A percentile compares a stretch with the other conserved stretches of the same genome.
Conservation (phyloP, 2,888 invertebrate genomes). For the Drosophila birchii region DNA sequence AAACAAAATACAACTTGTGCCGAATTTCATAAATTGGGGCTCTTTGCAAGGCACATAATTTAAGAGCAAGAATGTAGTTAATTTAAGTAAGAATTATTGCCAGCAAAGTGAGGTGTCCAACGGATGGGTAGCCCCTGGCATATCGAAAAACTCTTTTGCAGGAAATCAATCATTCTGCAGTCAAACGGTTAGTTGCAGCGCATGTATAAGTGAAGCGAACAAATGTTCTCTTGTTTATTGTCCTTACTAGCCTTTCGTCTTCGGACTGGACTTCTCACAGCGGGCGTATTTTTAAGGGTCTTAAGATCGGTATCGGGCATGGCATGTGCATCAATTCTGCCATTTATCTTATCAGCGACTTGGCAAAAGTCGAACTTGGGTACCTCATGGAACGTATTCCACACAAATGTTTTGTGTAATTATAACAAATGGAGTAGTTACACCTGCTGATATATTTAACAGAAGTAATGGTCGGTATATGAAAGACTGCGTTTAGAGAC, state of each 20-base stretch:
- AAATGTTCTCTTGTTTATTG: slow-evolving; percentile 37
- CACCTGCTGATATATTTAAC: slow-evolving; percentile 59
- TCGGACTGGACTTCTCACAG: slow-evolving; percentile 46
- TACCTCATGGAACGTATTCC: slow-evolving; percentile 45
- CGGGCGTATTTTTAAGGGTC: slow-evolving; percentile 47
- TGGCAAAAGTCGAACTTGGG: slow-evolving; percentile 57
- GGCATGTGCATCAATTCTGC: slow-evolving; percentile 62
- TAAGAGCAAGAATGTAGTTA: no score
- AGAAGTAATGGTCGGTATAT: slow-evolving; percentile 28
- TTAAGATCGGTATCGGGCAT: slow-evolving; percentile 50
- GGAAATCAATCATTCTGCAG: slow-evolving; percentile 63
- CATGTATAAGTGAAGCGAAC: slow-evolving; percentile 58
- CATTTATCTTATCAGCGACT: slow-evolving; percentile 73
- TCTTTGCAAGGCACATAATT: slow-evolving; percentile 38
- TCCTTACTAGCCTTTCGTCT: slow-evolving; percentile 22
- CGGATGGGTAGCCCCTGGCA: slow-evolving; percentile 36
- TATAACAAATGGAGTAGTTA: slow-evolving; percentile 67
- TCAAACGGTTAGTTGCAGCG: slow-evolving; percentile 54
- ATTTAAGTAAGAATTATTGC: slow-evolving; percentile 26
- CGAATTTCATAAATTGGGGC: no score
- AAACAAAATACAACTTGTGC: no score
- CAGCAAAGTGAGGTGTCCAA: slow-evolving; percentile 44
- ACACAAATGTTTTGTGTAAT: slow-evolving; percentile 70
- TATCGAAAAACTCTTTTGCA: slow-evolving; percentile 63
- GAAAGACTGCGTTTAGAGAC: slow-evolving; percentile 1